Base-by-base conservation (phyloP, 2,888 invertebrate species). In the Urechis unicinctus region DNA sequence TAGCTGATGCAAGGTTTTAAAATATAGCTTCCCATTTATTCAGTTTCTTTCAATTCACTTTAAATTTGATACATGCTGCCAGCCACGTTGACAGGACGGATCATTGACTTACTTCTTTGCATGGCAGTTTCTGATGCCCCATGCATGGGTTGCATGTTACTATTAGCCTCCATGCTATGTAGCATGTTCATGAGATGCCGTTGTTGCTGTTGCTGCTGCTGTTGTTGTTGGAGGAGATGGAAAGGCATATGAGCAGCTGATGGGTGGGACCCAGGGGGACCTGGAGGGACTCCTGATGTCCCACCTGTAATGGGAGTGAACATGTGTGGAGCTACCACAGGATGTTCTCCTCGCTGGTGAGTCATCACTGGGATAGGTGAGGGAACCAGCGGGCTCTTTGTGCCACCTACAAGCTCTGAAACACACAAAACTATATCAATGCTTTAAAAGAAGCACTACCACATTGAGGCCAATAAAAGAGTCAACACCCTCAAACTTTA, bases 371-470 rank as follows among this genome's bases (percentile, higher is more conserved):
- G 28, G 21, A 45, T 61, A 0, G 70, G 69, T 6, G 71, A 70
- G 4, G 68, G 67, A 21, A 68, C 61, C 44, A 65, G 57, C 25
- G 72, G 71, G 57, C 72, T 72, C 55, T 64, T 65, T 24, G 64
- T 60, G 21, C 71, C 71, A 59, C 66, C 17, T 31, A 28, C n/a
- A 17, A 25, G 42, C n/a, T 41, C 24, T 21, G 55, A 45, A 22
- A 58, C 41, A 22, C 55, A 55, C 55, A 52, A 13, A 51, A 47
- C 13, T 26, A 26, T 21, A 25, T 51, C 24, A 42, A 41, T 28
- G n/a, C 22, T 9, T 30, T 17, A 45, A 26, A 13, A 6, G 13
- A 13, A 13, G 36, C 13, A 6, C 13, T 13, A 36, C 41, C 41
- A 13, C 9, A 36, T 13, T 13, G 9, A 9, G 13, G 41, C 9